phyloP scores from a whole-genome alignment of 2,113 vertebrate species.

The Ramphastos sulfuratus region DNA sequence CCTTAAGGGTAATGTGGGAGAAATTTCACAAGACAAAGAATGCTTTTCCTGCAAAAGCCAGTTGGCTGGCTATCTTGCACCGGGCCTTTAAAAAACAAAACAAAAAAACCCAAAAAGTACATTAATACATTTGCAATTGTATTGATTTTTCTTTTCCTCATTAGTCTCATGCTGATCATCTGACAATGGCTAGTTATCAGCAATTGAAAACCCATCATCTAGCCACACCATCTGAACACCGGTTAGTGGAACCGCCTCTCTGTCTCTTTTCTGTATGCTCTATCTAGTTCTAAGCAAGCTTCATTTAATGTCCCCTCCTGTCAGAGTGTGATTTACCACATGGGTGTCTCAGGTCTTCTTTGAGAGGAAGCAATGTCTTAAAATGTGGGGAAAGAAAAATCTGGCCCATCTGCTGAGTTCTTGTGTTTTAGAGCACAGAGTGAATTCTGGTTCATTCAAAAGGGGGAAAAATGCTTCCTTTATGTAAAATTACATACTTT shows the following conservation, averaged over 20 bases:
- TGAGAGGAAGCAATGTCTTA: neutral
- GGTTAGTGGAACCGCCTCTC: neutral
- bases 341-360: neutral
- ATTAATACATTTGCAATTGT: neutral
- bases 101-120: neutral
- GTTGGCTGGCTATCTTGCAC: neutral
- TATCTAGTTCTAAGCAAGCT: neutral
- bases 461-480: neutral
- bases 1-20: conserved; percentile 9
- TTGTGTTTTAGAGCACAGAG: neutral
- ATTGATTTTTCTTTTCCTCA: conserved; percentile 22
- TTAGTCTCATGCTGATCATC: neutral
- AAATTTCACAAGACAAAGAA: conserved; percentile 9
- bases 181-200: neutral
- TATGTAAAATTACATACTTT: neutral
- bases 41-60: conserved; percentile 23
- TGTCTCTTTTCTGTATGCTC: neutral
- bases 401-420: neutral
- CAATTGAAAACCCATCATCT: neutral
- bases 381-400: neutral
- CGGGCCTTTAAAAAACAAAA: neutral
- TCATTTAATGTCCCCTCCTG: neutral
- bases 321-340: neutral
- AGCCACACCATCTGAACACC: neutral
- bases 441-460: neutral